These are phyloP conservation scores for Sebastes flavidus DNA, from an alignment of 2,797 vertebrate species.

Conservation along the genomic window DNA sequence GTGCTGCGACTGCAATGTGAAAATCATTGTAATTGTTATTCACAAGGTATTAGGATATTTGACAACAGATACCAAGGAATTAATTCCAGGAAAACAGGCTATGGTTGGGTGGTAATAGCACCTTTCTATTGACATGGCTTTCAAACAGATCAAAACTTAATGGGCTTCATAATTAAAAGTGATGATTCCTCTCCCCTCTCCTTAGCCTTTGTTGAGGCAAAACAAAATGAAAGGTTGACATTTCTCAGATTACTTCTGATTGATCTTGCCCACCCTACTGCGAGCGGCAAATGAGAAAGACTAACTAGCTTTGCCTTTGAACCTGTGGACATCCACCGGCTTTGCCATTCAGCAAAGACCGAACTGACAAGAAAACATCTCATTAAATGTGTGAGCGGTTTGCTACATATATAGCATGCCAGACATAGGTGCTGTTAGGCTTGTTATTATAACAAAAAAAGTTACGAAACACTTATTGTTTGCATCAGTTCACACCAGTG, in stretches of 20 bases:
- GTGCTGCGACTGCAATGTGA: conserved; percentile 43
- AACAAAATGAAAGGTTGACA: conserved; percentile 74
- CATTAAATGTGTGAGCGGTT: conserved; percentile 44
- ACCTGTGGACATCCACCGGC: conserved; percentile 42
- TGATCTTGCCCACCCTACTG: conserved; percentile 74
- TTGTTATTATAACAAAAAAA: conserved; percentile 23
- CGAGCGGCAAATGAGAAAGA: conserved; percentile 52
- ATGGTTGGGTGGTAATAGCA: conserved; percentile 56
- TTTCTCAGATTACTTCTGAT: conserved; percentile 78
- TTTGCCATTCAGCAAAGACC: conserved; percentile 43
- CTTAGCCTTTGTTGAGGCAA: conserved; percentile 67
- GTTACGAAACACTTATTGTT: conserved; percentile 3
- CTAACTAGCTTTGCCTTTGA: conserved; percentile 66
- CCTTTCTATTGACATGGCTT: conserved; percentile 68
- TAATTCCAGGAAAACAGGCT: conserved; percentile 60
- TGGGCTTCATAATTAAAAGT: conserved; percentile 79
- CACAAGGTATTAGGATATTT: conserved; percentile 42
- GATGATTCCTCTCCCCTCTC: conserved; percentile 59
- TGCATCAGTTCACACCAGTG: conserved; percentile 3
- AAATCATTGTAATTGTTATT: conserved; percentile 63
- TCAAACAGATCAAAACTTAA: conserved; percentile 70
- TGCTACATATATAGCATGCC: background rate
- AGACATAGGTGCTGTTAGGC: conserved; percentile 5
- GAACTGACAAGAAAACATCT: conserved; percentile 35
- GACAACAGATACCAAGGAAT: conserved; percentile 61